These are phyloP conservation scores for Anhinga rufa DNA, from an alignment of 2,113 vertebrate genomes.

Conservation along the genomic window DNA sequence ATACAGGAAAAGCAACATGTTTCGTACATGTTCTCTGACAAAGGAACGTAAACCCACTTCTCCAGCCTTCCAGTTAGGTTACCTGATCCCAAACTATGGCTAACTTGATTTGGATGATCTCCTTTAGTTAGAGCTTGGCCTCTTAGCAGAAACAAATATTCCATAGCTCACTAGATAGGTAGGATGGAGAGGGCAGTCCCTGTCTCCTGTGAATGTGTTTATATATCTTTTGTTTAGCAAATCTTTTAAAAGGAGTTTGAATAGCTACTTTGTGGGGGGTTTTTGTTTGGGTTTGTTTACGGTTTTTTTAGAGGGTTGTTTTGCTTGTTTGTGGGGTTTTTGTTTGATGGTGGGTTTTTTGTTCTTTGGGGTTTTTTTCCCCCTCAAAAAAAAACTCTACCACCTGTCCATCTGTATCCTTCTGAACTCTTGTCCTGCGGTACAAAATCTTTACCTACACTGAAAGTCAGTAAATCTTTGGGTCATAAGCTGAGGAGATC, in stretches of 20 bases:
- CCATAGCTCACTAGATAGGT: not conserved
- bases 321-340: no score
- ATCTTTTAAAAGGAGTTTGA: not conserved
- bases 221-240: not conserved
- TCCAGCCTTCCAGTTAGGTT: not conserved
- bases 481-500: not conserved
- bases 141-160: not conserved
- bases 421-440: not conserved
- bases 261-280: not conserved
- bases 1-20: not conserved
- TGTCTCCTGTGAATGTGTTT: not conserved
- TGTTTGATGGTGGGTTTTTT: no score
- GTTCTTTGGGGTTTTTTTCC: not conserved
- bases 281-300: no score
- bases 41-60: not conserved
- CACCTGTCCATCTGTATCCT: not conserved
- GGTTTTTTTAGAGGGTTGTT: no score
- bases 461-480: not conserved
- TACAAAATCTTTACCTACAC: not conserved
- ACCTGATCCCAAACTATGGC: not conserved
- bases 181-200: not conserved
- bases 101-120: not conserved
- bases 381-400: no score
- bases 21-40: not conserved
- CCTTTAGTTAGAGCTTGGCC: not conserved